Base-by-base conservation (phyloP, 1,140 invertebrate species). In the Oscheius sp. region DNA sequence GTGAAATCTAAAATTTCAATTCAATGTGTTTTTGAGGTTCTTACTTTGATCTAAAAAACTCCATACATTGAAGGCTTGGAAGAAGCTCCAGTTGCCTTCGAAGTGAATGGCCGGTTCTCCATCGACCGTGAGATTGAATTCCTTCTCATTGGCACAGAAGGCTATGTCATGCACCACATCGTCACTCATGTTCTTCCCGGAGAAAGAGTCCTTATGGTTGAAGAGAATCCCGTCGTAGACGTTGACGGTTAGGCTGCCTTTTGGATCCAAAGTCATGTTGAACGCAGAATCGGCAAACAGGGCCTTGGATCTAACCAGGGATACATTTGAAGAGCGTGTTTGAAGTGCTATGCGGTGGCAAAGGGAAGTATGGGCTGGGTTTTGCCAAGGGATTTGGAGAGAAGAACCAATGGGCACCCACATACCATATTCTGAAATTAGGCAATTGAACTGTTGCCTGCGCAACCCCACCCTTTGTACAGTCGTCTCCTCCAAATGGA, bases 211-310 rank as follows among this genome's bases (percentile, higher is more conserved):
- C 32, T 80, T 79, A 28, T 85, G 77, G 29, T 58, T 49, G 68
- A 80, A 83, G 61, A 81, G 83, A 36, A 84, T 74, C 23, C 81
- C 83, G 58, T 84, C 83, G 63, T 77, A 83, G n/a, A 78, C 81
- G 26, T 45, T 31, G 46, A 84, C 75, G 55, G 82, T 71, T n/a
- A 84, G 26, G 32, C 46, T 45, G 23, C 75, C 72, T 69, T 34
- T 42, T 18, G 35, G 26, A 55, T 78, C 70, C 31, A 82, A 66
- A 38, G 69, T 75, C 61, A 82, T 67, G 67, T 82, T 82, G 64
- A 83, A 83, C 26, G 78, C 65, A 23, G 80, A 73, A 32, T 85
- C 81, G 15, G 83, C 83, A 49, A 82, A 82, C 10, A 85, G 63
- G 1, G 81, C 82, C 31, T 73, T 69, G 1, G 80, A 75, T 59